A percentile compares a stretch with the other conserved stretches of the same genome.
Evolutionary conservation across 2,888 invertebrate genomes (phyloP).

Genomic region (Acleris laterana): DNA sequence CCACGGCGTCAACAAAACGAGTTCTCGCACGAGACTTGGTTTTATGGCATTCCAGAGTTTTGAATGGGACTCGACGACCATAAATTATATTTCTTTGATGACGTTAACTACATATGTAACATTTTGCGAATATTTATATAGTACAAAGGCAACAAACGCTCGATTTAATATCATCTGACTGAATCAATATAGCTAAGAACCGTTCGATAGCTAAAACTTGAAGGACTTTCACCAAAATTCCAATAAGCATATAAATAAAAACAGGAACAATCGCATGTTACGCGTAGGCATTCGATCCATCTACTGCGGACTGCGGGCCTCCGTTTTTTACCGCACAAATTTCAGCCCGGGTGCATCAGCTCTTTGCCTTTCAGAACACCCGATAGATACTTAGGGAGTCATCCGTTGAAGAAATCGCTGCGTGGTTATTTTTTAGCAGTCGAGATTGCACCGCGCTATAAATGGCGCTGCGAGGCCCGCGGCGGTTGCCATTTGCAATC

Average conservation of each 20-base stretch:
- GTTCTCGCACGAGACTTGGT: conserved; percentile 64
- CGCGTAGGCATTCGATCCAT: conserved; percentile 68
- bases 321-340: conserved; percentile 55
- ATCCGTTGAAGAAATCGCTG: conserved; percentile 70
- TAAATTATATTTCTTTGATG: conserved; percentile 41
- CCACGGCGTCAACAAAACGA: conserved; percentile 67
- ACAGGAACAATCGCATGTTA: conserved; percentile 54
- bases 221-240: conserved; percentile 42
- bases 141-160: no score
- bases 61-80: conserved; percentile 49
- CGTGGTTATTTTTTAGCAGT: conserved; percentile 75
- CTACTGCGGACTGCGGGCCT: conserved; percentile 51
- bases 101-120: not conserved
- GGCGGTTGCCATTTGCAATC: conserved; percentile 83
- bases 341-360: conserved; percentile 60
- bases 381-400: conserved; percentile 65
- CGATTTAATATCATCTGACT: no score
- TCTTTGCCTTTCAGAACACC: conserved; percentile 58
- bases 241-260: conserved; percentile 47
- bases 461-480: conserved; percentile 71
- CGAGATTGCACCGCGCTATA: conserved; percentile 79
- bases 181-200: not conserved
- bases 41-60: conserved; percentile 67
- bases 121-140: not conserved
- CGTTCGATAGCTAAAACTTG: conserved; percentile 3